Evolutionary conservation across 2,113 vertebrate species (phyloP), one percentile per base, ranked within the genome.

Genomic region (Pantherophis guttatus): DNA sequence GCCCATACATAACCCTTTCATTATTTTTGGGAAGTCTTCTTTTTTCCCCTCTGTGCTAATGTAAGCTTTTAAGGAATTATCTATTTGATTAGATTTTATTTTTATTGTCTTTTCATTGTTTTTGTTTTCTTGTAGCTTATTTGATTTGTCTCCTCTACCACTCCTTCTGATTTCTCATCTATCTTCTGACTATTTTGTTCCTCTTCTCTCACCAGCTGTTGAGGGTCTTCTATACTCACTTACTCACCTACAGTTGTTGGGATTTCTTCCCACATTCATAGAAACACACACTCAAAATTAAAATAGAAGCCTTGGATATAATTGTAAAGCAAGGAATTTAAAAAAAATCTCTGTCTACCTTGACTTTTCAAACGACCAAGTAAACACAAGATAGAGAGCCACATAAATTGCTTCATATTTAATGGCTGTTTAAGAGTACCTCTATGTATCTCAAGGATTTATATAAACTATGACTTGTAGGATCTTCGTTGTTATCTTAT

Each of bases 401-500:
- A 75, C 24, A 95, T 90, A 95, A 96, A 94, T 93, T 92, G 3
- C 92, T 93, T 94, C 95, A 53, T 95, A 81, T 95, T 92, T 96
- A 95, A 96, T 97, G 94, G 93, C 48, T 88, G 23, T 94, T 94
- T 97, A 92, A 93, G 90, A 91, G 48, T 93, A 44, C 94, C 96
- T 93, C 91, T 96, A 92, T 93, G 94, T 95, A 96, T 93, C 19
- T 94, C 94, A 92, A 90, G 92, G 94, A 96, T 97, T 93, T 91
- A 93, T 96, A 89, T 91, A 96, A 97, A 96, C 93, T 88, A 92
- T 94, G 94, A 95, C 93, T 96, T 96, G 93, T 95, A 96, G 96
- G 97, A 97, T 97, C 96, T 97, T 97, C 97, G 96, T 95, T 97
- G 95, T 93, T 96, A 95, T 94, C 95, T 97, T 94, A 95, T 94